Conservation (phyloP, 2,888 invertebrate genomes). For the Dyspetes luteomarginatus region DNA sequence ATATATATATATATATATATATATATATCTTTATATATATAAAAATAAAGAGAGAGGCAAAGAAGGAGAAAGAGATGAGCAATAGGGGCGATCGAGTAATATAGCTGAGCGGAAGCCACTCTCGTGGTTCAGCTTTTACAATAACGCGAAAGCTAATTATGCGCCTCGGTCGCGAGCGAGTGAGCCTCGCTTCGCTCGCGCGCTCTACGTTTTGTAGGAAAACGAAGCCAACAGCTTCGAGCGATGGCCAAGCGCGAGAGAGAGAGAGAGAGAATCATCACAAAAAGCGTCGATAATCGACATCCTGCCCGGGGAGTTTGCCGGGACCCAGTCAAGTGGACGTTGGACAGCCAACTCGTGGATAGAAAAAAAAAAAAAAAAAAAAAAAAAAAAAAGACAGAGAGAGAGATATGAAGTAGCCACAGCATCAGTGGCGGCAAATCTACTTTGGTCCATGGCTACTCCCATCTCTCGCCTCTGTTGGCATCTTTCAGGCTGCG, state of each 20-base stretch:
- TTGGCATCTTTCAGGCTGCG: conserved; percentile 29
- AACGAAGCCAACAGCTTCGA: too few relatives aligned
- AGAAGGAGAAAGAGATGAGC: conserved; percentile 15
- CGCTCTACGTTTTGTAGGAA: conserved; percentile 46
- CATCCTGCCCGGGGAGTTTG: conserved; percentile 78
- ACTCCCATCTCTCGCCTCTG: conserved; percentile 55
- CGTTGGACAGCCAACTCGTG: conserved; percentile 61
- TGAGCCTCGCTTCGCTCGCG: conserved; percentile 47
- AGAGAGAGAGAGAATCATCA: conserved; percentile 71
- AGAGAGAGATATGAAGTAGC: conserved; percentile 7
- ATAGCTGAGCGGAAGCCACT: conserved; percentile 74
- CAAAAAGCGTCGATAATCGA: conserved; percentile 82
- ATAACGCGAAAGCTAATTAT: conserved; percentile 82
- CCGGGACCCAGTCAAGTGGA: conserved; percentile 66
- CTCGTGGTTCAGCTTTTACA: conserved; percentile 77
- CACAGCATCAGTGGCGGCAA: conserved; percentile 40
- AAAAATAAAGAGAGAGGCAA: conserved; percentile 25
- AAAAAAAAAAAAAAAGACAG: conserved; percentile 15
- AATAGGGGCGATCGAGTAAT: conserved; percentile 49
- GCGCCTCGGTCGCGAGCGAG: conserved; percentile 74
- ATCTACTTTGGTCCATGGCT: conserved; percentile 61
- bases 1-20: conserved; percentile 8
- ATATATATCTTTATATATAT: conserved; percentile 8
- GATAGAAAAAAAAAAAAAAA: conserved; percentile 36
- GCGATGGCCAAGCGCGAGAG: conserved; percentile 55